phyloP scores from a whole-genome alignment of 2,797 vertebrate genomes.

The Chaetodon trifasciatus region DNA sequence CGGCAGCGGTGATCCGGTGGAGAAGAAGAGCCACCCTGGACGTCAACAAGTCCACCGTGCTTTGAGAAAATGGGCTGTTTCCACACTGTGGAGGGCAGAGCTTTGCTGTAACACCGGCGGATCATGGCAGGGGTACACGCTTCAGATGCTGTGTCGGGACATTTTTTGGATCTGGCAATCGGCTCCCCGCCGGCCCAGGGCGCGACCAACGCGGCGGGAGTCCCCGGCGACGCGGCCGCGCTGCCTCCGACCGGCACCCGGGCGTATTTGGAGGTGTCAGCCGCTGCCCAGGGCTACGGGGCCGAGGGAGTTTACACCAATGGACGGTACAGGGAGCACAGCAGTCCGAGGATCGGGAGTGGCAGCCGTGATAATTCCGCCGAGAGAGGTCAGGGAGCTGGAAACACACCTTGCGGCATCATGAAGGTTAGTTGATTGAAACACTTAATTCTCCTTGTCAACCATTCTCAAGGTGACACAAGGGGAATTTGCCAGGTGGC shows the following conservation, averaged over 20 bases:
- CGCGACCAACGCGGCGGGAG: conserved; percentile 64
- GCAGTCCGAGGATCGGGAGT: conserved; percentile 77
- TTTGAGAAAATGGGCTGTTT: conserved; percentile 71
- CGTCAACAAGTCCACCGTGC: conserved; percentile 51
- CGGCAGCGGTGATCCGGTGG: conserved; percentile 39
- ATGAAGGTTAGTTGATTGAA: conserved; percentile 86
- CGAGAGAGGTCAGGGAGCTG: conserved; percentile 81
- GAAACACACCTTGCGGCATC: conserved; percentile 87
- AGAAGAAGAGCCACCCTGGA: conserved; percentile 45
- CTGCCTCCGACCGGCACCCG: conserved; percentile 66
- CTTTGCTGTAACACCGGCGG: conserved; percentile 74
- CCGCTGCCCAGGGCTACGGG: conserved; percentile 77
- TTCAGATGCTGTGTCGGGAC: conserved; percentile 83
- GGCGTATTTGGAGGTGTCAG: conserved; percentile 83
- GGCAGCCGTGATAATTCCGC: conserved; percentile 85
- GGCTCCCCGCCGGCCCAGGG: conserved; percentile 68
- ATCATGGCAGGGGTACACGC: conserved; percentile 86
- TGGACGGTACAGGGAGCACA: conserved; percentile 81
- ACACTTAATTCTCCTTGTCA: conserved; percentile 28
- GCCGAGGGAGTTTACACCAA: conserved; percentile 84
- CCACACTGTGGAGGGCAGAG: conserved; percentile 35
- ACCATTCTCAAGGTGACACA: conserved; percentile 75
- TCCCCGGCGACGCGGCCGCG: conserved; percentile 65
- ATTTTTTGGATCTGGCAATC: conserved; percentile 71
- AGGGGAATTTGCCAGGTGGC: conserved; percentile 9